These are phyloP conservation scores for Drosophila sucinea DNA, from an alignment of 1,140 invertebrate genomes.

Conservation along the genomic window DNA sequence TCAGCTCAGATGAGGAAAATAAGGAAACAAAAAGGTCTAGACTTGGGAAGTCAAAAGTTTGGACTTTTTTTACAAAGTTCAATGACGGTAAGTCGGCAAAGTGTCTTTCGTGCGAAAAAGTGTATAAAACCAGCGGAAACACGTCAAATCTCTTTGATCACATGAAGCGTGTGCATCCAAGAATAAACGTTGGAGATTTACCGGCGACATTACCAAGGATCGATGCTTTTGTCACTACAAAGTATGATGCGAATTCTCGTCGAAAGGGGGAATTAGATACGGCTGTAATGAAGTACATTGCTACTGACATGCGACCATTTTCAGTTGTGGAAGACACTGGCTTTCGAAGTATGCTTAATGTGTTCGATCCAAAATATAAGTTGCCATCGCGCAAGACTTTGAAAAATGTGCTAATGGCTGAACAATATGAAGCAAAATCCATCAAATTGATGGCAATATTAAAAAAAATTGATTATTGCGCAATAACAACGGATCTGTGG, in stretches of 20 bases:
- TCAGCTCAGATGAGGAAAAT: too few relatives aligned
- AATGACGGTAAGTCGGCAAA: conserved; percentile 15
- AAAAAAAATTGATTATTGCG: conserved; percentile 14
- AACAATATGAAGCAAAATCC: not conserved
- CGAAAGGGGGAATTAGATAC: conserved; percentile 20
- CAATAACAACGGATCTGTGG: conserved; percentile 33
- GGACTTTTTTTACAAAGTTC: conserved; percentile 11
- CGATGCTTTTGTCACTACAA: not conserved
- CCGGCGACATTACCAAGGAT: not conserved
- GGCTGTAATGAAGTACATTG: conserved; percentile 11
- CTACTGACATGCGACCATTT: conserved; percentile 22
- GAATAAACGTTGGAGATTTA: conserved; percentile 7
- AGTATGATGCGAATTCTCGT: conserved; percentile 1
- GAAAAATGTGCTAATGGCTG: conserved; percentile 19
- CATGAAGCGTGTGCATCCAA: conserved; percentile 21
- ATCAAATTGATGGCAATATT: conserved; percentile 21
- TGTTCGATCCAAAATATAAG: not conserved
- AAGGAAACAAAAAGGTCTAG: too few relatives aligned
- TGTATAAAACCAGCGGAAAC: conserved; percentile 29
- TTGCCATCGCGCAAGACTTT: conserved; percentile 5
- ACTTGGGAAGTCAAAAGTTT: conserved; percentile 26
- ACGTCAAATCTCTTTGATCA: conserved; percentile 30
- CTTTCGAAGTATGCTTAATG: conserved; percentile 9
- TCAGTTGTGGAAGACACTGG: conserved; percentile 26
- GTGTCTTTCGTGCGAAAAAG: conserved; percentile 14